Evolutionary conservation across 2,797 vertebrate genomes (phyloP), one percentile per base, ranked within the genome.

Genomic region (Dendrocincla tyrannina): DNA sequence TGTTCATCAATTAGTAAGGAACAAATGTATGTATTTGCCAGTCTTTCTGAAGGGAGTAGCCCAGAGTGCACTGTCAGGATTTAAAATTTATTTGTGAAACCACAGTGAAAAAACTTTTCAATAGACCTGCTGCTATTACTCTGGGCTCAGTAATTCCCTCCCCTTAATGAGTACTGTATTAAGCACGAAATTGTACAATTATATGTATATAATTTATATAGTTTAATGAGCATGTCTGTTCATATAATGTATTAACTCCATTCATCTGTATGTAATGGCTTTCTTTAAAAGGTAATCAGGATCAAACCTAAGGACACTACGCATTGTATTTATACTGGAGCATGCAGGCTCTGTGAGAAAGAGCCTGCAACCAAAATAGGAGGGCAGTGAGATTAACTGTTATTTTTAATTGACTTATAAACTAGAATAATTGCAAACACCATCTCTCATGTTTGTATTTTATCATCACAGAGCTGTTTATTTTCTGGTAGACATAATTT

Each of bases 1-100:
- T 84, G 63, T 93, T 95, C 92, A 82, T 95, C 94, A 77, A 67
- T 97, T 97, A 93, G 66, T 80, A 81, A 96, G 95, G 94, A 93
- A 28, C 76, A 93, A 90, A 94, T 69, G 19, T 86, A 41, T 93
- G 44, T 85, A 69, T 93, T 91, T 97, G 93, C 92, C 93, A 92
- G 89, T 88, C 68, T 88, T 82, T 74, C 67, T 66, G 19, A 37
- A 22, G 85, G 59, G 69, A 94, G 86, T 87, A 93, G 84, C 89
- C 91, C 4, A 1, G 58, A 81, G 82, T 74, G 73, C 90, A 19
- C 74, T 91, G 85, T 93, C 91, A 90, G 91, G 82, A 28, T 19
- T 89, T 73, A 56, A 94, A 94, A 92, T 64, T 16, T 41, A 27
- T 85, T 96, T 96, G 73, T 68, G 80, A 94, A 92, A 42, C 56